phyloP scores from a whole-genome alignment of 2,797 vertebrate species.

The Hydrocynus forskahlii region DNA sequence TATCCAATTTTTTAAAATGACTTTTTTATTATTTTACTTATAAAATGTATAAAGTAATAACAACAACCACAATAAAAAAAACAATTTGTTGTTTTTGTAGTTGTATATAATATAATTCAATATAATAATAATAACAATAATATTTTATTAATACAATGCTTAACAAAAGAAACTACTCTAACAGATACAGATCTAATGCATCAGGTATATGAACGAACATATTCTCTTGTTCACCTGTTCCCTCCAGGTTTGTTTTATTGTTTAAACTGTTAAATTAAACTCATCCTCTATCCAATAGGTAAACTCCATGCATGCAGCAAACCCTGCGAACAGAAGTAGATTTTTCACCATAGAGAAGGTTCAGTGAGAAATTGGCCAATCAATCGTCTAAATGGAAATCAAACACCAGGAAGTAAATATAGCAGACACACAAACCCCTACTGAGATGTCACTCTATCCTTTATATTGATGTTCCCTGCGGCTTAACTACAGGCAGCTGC shows the following conservation, averaged over 20 bases:
- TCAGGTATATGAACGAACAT: background rate
- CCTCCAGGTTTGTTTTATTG: background rate
- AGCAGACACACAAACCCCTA: conserved; percentile 19
- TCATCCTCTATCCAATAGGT: background rate
- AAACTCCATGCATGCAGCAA: background rate
- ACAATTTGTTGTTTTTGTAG: too few species aligned
- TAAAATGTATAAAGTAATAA: too few species aligned
- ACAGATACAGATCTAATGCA: background rate
- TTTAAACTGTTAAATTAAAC: background rate
- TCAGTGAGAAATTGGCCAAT: conserved; percentile 9
- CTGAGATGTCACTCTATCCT: conserved; percentile 18
- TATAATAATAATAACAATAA: too few species aligned
- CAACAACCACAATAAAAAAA: too few species aligned
- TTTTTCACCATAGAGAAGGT: background rate
- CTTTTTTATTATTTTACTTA: too few species aligned
- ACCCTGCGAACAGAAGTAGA: background rate
- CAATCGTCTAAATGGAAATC: conserved; percentile 26
- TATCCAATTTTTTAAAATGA: too few species aligned
- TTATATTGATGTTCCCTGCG: conserved; percentile 15
- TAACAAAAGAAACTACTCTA: too few species aligned
- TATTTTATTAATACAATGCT: too few species aligned
- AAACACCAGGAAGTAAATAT: conserved; percentile 39
- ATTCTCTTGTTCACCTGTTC: background rate
- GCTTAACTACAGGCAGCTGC: conserved; percentile 40
- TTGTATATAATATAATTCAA: too few species aligned